Conservation (phyloP, 2,888 invertebrate genomes). For the Allophyes oxyacanthae region DNA sequence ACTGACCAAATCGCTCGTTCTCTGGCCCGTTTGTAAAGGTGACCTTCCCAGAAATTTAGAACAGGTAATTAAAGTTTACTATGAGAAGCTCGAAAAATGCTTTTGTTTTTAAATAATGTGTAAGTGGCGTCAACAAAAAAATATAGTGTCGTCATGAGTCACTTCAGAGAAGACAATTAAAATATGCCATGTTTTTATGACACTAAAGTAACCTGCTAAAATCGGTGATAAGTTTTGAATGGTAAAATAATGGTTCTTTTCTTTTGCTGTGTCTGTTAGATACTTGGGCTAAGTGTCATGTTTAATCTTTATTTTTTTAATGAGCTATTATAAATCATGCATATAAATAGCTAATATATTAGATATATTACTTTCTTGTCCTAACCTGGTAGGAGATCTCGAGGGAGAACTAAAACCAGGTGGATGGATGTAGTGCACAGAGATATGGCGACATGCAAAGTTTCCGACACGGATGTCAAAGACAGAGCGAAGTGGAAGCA, state of each 20-base stretch:
- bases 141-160: conserved; percentile 17
- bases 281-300: background rate
- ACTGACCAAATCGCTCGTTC: conserved; percentile 27
- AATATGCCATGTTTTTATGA: conserved; percentile 8
- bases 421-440: too few species aligned
- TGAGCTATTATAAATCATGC: background rate
- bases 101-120: conserved; percentile 56
- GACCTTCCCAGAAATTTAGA: conserved; percentile 61
- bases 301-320: too few species aligned
- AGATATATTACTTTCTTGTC: too few species aligned
- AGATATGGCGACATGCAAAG: too few species aligned
- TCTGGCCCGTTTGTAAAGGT: conserved; percentile 45
- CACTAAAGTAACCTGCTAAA: background rate
- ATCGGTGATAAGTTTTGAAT: background rate
- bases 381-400: too few species aligned
- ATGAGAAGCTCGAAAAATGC: conserved; percentile 57
- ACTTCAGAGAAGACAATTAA: conserved; percentile 7
- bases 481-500: too few species aligned
- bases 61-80: conserved; percentile 66
- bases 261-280: background rate
- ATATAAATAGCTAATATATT: too few species aligned
- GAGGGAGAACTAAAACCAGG: too few species aligned
- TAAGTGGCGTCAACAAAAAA: conserved; percentile 44
- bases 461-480: too few species aligned
- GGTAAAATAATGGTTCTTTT: background rate